Evolutionary conservation across 2,797 vertebrate species (phyloP).

Genomic region (Enteromius radiatus): DNA sequence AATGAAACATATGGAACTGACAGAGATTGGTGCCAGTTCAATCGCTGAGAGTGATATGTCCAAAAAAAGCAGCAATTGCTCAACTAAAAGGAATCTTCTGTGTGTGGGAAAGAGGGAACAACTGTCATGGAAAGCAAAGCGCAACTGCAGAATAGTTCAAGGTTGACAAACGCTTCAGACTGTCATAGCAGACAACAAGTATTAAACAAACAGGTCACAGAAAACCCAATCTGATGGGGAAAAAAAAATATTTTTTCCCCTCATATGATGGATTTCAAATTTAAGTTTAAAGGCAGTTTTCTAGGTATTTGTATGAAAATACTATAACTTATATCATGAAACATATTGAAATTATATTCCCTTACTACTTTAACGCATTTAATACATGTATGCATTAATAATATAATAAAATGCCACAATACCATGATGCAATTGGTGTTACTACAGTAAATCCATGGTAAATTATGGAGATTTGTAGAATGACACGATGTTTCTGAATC

Average conservation of each 20-base stretch:
- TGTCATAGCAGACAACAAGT: not conserved
- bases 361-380: too few species aligned
- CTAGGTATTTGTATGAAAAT: too few species aligned
- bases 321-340: too few species aligned
- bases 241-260: too few species aligned
- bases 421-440: too few species aligned
- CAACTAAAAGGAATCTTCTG: slow-evolving; percentile 37
- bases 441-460: too few species aligned
- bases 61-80: slow-evolving; percentile 27
- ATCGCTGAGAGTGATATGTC: not conserved
- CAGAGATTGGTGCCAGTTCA: not conserved
- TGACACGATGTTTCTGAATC: too few species aligned
- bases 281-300: not conserved
- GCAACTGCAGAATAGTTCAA: not conserved
- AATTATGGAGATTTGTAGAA: too few species aligned
- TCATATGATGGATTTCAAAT: not conserved
- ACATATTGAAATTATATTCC: too few species aligned
- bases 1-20: slow-evolving; percentile 7
- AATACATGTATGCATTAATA: too few species aligned
- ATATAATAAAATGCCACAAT: too few species aligned
- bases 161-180: slow-evolving; percentile 3
- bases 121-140: slow-evolving; percentile 29
- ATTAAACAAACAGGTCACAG: not conserved
- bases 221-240: too few species aligned
- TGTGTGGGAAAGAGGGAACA: slow-evolving; percentile 23